Conservation (phyloP, 2,797 vertebrate species). For the Bufotes viridis region DNA sequence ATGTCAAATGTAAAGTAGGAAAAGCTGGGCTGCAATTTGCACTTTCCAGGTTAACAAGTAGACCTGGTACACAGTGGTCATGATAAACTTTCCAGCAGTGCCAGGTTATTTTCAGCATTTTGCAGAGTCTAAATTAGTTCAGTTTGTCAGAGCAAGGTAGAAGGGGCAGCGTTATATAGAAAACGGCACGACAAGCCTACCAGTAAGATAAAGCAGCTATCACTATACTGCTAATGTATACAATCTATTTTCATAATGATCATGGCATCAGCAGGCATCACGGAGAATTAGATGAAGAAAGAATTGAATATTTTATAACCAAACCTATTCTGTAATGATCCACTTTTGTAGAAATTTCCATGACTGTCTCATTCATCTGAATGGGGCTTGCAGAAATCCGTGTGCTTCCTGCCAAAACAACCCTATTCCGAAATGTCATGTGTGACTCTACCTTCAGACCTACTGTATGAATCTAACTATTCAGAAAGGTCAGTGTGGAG, state of each 20-base stretch:
- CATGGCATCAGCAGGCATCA: neutral
- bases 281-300: neutral
- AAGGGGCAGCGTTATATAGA: neutral
- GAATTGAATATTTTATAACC: neutral
- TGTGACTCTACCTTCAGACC: too few species aligned
- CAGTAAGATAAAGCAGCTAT: neutral
- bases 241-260: neutral
- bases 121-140: conserved; percentile 29
- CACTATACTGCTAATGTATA: neutral
- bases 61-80: conserved; percentile 21
- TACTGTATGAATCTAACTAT: neutral
- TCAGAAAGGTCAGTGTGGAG: neutral
- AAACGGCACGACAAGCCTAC: neutral
- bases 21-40: conserved; percentile 13
- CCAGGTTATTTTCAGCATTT: conserved; percentile 52
- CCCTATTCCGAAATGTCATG: too few species aligned
- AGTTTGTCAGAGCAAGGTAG: conserved; percentile 20
- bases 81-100: conserved; percentile 34
- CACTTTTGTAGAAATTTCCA: neutral
- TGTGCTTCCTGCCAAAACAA: too few species aligned
- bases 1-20: conserved; percentile 15
- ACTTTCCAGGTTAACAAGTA: conserved; percentile 40
- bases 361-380: too few species aligned
- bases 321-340: neutral
- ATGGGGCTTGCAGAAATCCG: too few species aligned